Percentiles rank a stretch among this genome's conserved stretches.
phyloP scores from a whole-genome alignment of 2,888 invertebrate species.

The Coremacera marginata region DNA sequence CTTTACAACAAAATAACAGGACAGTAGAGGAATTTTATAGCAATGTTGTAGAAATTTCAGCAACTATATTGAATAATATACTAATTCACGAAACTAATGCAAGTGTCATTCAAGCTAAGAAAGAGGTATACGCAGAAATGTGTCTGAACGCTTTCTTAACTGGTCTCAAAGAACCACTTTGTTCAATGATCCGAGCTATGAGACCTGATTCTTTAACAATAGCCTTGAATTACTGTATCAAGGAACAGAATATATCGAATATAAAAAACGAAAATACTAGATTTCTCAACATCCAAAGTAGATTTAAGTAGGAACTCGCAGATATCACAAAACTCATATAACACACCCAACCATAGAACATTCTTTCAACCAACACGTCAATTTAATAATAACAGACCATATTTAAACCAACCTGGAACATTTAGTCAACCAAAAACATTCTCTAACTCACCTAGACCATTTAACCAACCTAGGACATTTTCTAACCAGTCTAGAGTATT shows the following conservation, averaged over 20 bases:
- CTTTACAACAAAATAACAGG: not conserved
- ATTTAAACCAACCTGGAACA: too few species aligned
- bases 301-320: too few species aligned
- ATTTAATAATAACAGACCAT: too few species aligned
- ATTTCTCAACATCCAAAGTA: not conserved
- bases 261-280: not conserved
- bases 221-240: not conserved
- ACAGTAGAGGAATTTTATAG: conserved; percentile 31
- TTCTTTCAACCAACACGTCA: too few species aligned
- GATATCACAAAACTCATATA: too few species aligned
- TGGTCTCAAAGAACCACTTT: conserved; percentile 48
- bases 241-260: not conserved
- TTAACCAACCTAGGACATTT: too few species aligned
- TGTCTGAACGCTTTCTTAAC: conserved; percentile 47
- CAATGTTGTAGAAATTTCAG: conserved; percentile 40
- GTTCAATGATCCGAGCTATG: conserved; percentile 47
- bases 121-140: conserved; percentile 1
- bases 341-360: too few species aligned
- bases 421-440: not conserved
- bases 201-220: conserved; percentile 37
- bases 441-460: not conserved
- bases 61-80: not conserved
- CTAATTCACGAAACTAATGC: not conserved
- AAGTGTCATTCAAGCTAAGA: not conserved
- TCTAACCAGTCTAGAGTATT: too few species aligned